Conservation (phyloP, 1,140 invertebrate species). For the Ceratoteleas bidentatus region DNA sequence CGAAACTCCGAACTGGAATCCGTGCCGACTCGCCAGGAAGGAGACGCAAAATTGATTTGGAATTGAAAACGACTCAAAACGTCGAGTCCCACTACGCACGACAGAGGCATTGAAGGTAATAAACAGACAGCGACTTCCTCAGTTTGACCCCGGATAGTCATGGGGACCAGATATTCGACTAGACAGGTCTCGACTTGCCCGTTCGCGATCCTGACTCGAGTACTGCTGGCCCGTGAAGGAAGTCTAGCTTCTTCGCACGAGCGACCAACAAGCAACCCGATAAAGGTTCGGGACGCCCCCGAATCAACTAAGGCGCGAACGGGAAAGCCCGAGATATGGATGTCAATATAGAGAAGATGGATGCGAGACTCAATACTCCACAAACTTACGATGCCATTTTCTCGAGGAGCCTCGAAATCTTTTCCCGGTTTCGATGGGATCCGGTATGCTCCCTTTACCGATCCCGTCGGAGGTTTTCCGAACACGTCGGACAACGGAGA, state of each 20-base stretch:
- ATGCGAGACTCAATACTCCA: neutral
- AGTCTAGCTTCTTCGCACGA: neutral
- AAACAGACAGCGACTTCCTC: neutral
- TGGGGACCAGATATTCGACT: neutral
- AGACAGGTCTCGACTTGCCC: neutral
- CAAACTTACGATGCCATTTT: neutral
- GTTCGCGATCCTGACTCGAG: neutral
- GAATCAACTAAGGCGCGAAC: neutral
- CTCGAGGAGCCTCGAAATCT: neutral
- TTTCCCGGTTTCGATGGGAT: too few relatives aligned
- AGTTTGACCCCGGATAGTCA: neutral
- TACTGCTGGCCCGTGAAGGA: neutral
- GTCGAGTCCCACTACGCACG: neutral
- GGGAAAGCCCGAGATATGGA: neutral
- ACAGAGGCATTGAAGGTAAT: neutral
- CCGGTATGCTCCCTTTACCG: neutral
- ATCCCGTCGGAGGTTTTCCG: neutral
- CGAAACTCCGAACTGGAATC: neutral
- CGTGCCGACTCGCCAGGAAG: neutral
- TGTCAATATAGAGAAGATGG: neutral
- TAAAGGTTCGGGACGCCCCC: neutral
- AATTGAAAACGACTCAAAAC: too few relatives aligned
- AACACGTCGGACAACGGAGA: neutral
- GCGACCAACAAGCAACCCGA: neutral
- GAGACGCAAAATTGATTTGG: too few relatives aligned